A percentile compares a stretch with the other conserved stretches of the same genome.
phyloP scores from a whole-genome alignment of 2,888 invertebrate species.

The Muscina levida region DNA sequence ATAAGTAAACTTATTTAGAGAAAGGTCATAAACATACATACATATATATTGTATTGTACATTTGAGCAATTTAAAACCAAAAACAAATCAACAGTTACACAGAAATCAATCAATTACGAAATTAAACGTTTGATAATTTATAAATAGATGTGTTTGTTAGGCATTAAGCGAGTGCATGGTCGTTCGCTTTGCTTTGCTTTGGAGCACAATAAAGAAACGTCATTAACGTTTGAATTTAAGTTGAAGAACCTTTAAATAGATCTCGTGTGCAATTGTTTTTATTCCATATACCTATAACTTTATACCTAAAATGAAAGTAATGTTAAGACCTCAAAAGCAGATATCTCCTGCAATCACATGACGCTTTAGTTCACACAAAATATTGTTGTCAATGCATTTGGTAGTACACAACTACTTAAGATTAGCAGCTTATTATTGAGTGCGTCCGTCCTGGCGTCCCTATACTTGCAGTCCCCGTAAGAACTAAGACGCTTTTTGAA shows the following conservation, averaged over 20 bases:
- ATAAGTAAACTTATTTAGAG: constrained; percentile 21
- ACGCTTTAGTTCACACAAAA: background rate
- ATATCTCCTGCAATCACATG: background rate
- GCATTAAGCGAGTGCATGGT: background rate
- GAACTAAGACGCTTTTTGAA: constrained; percentile 1
- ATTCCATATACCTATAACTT: too few species aligned
- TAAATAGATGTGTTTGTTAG: constrained; percentile 6
- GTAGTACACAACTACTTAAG: too few species aligned
- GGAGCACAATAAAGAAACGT: background rate
- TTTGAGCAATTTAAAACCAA: background rate
- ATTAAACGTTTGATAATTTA: constrained; percentile 32
- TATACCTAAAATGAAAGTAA: too few species aligned
- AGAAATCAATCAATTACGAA: constrained; percentile 32
- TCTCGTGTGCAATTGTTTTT: too few species aligned
- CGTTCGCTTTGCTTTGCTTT: constrained; percentile 10
- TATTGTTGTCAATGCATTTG: too few species aligned
- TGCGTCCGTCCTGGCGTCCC: too few species aligned
- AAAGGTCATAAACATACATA: constrained; percentile 33
- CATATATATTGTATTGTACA: constrained; percentile 5
- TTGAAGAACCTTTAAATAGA: constrained; percentile 7
- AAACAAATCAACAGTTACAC: constrained; percentile 10
- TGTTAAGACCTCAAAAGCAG: too few species aligned
- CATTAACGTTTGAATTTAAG: background rate
- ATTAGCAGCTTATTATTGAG: too few species aligned
- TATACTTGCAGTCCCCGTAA: too few species aligned